Conservation (phyloP, 2,797 vertebrate genomes). For the Sebastolobus alascanus region DNA sequence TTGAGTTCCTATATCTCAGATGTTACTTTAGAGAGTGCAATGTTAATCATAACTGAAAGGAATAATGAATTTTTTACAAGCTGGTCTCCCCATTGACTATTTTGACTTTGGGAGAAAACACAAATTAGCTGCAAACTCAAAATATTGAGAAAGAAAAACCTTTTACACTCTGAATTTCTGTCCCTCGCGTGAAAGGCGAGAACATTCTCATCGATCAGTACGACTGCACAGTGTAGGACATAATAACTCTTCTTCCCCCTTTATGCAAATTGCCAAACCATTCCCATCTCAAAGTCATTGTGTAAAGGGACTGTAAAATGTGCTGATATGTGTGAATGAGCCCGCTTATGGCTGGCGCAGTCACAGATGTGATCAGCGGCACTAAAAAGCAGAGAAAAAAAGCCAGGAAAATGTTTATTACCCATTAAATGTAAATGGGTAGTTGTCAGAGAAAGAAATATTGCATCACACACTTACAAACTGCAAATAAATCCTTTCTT, state of each 20-base stretch:
- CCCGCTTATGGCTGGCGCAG: slow-evolving; percentile 6
- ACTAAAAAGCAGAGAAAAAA: slow-evolving; percentile 11
- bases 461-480: slow-evolving; percentile 47
- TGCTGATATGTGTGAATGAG: background rate
- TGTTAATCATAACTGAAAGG: background rate
- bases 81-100: background rate
- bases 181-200: background rate
- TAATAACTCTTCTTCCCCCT: slow-evolving; percentile 17
- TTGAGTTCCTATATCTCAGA: background rate
- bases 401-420: slow-evolving; percentile 49
- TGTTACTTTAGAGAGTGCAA: background rate
- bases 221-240: background rate
- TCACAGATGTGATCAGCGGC: slow-evolving; percentile 39
- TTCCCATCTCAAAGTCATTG: slow-evolving; percentile 29
- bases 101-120: slow-evolving; percentile 1
- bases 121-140: background rate
- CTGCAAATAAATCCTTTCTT: slow-evolving; percentile 50
- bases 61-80: background rate
- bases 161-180: background rate
- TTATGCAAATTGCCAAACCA: slow-evolving; percentile 20
- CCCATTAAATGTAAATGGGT: slow-evolving; percentile 50
- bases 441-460: slow-evolving; percentile 52
- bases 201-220: background rate
- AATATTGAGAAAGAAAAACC: background rate
- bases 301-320: slow-evolving; percentile 13